phyloP scores from a whole-genome alignment of 1,140 invertebrate genomes.

The Drosophila truncata region DNA sequence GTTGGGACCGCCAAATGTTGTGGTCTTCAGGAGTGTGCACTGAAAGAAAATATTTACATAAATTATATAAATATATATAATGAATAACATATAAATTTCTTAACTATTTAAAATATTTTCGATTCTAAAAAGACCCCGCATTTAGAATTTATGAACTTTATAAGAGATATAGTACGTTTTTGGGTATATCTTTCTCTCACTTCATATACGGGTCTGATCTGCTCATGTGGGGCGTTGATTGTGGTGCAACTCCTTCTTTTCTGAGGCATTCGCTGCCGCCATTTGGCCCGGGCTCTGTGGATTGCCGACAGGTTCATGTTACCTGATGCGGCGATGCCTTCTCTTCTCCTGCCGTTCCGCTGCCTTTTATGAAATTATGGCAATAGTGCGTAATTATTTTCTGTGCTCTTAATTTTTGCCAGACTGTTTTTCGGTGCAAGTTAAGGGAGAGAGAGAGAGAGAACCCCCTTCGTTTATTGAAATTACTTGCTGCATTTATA shows the following conservation, averaged over 20 bases:
- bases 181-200: constrained; percentile 24
- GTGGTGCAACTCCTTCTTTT: constrained; percentile 80
- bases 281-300: constrained; percentile 37
- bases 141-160: no score
- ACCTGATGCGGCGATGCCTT: constrained; percentile 49
- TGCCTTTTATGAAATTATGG: constrained; percentile 78
- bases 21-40: constrained; percentile 10
- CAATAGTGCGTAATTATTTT: constrained; percentile 85
- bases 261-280: constrained; percentile 30
- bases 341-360: constrained; percentile 33
- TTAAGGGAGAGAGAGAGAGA: constrained; percentile 29
- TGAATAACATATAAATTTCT: no score
- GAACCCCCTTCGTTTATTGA: constrained; percentile 58
- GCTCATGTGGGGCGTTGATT: constrained; percentile 76
- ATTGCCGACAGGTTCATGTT: constrained; percentile 82
- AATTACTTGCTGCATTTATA: constrained; percentile 52
- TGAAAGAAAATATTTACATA: constrained; percentile 15
- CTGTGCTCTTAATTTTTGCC: constrained; percentile 79
- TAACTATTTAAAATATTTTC: no score
- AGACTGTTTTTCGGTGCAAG: constrained; percentile 18
- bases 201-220: constrained; percentile 36
- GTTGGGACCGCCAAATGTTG: constrained; percentile 63
- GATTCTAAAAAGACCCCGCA: no score
- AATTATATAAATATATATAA: no score
- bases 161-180: no score